Conservation (phyloP, 2,888 invertebrate species). For the Tipula vernalis region DNA sequence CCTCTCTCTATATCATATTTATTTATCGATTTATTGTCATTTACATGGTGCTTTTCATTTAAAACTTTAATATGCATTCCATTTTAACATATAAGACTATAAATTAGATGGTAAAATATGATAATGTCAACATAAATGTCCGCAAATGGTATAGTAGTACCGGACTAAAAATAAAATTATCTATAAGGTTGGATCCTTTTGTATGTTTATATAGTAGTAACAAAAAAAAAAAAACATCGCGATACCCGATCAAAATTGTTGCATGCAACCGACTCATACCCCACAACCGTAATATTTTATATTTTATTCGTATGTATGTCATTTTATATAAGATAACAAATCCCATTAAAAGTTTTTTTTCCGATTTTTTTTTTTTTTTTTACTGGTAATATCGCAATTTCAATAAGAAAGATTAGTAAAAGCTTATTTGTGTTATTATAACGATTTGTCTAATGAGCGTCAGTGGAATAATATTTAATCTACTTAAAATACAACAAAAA, state of each 20-base stretch:
- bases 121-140: background rate
- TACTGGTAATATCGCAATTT: background rate
- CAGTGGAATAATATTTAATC: background rate
- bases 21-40: background rate
- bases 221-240: background rate
- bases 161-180: background rate
- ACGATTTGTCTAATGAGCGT: background rate
- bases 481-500: background rate
- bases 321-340: background rate
- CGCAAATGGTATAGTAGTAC: background rate
- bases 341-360: background rate
- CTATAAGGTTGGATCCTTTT: background rate
- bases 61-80: background rate
- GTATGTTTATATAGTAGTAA: background rate
- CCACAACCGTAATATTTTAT: background rate
- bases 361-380: background rate
- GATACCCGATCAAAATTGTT: background rate
- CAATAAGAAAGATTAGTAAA: background rate
- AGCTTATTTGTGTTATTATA: background rate
- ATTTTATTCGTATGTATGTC: background rate
- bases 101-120: background rate
- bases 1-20: background rate
- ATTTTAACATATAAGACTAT: background rate
- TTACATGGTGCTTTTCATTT: background rate
- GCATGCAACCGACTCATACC: background rate